Base-by-base conservation (phyloP, 2,797 vertebrate species). In the Chelon auratus region DNA sequence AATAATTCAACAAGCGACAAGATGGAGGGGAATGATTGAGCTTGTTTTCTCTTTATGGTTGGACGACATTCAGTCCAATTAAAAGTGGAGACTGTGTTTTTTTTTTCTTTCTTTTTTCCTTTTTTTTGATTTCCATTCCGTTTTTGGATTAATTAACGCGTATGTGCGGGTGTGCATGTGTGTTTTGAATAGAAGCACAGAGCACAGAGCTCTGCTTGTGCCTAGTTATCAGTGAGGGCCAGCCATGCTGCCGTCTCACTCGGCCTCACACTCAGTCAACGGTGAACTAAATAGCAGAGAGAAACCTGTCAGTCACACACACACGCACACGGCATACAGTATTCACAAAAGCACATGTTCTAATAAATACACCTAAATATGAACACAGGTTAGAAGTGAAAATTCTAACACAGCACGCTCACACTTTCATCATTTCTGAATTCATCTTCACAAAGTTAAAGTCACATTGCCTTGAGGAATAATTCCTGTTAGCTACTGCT, bases 161-260 rank as follows among this genome's bases (percentile, higher is more conserved):
- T 53, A 50, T 57, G 56, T 65, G 65, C 40, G 40, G 40, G 59
- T 53, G 75, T 57, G 68, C 14, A 15, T 51, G 63, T 54, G 62
- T 82, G 62, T 81, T 68, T 68, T 78, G 53, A 82, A 81, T 77
- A 61, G 73, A 81, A 59, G 77, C 62, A 70, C 56, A 60, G 64
- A 68, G 81, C 69, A 64, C 72, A 56, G 66, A 63, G 76, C 68
- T 83, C 58, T 80, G 73, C 37, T 76, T 80, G 81, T 62, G 80
- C 63, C 77, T 86, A 91, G 91, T 94, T 95, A 94, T 94, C 93
- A 93, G 93, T 60, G 84, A 89, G 79, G 90, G 75, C 90, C 93
- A 94, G 93, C 92, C 78, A 82, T 58, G 74, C 82, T 78, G 70
- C 70, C 84, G 92, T 93, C 90, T 93, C 93, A 92, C 92, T 91